These are phyloP conservation scores for Chrysaora quinquecirrha DNA, from an alignment of 30 jellyfish, hydroid and myxozoan genomes.

Conservation along the genomic window DNA sequence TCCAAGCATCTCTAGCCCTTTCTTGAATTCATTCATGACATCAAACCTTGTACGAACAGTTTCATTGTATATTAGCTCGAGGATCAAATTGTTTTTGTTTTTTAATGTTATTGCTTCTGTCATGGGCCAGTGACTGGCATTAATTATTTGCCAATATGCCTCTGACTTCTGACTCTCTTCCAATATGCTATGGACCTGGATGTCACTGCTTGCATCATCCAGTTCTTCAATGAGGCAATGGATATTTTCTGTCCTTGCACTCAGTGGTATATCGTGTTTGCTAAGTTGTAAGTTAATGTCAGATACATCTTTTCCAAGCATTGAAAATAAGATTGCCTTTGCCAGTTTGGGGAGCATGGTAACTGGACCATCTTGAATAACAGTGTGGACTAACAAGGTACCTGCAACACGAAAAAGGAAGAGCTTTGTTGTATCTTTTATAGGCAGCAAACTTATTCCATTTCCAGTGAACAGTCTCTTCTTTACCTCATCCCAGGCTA, in stretches of 20 bases:
- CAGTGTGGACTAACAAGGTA: conserved; percentile 8
- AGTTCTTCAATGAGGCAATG: conserved; percentile 29
- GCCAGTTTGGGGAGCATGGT: conserved; percentile 4
- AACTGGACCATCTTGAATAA: conserved; percentile 28
- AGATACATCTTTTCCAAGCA: conserved; percentile 2
- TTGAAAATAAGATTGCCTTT: neutral
- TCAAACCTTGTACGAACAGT: neutral
- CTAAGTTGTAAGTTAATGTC: neutral
- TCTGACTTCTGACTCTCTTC: neutral
- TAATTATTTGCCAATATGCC: conserved; percentile 33
- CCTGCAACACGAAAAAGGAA: conserved; percentile 30
- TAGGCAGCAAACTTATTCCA: conserved; percentile 4
- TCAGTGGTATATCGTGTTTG: conserved; percentile 21
- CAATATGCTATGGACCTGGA: neutral
- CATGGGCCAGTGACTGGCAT: conserved; percentile 41
- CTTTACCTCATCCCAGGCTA: conserved; percentile 27
- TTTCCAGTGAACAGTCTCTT: conserved; percentile 18
- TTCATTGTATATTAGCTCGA: conserved; percentile 6
- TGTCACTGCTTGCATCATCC: conserved; percentile 2
- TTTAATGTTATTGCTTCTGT: neutral
- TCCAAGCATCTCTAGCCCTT: conserved; percentile 20
- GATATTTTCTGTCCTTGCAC: conserved; percentile 6
- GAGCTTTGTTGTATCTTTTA: conserved; percentile 20
- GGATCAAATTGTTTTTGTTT: conserved; percentile 11
- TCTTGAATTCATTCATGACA: conserved; percentile 2